Evolutionary conservation across 1,140 invertebrate species (phyloP).

Genomic region (Trachymyrmex cornetzi): DNA sequence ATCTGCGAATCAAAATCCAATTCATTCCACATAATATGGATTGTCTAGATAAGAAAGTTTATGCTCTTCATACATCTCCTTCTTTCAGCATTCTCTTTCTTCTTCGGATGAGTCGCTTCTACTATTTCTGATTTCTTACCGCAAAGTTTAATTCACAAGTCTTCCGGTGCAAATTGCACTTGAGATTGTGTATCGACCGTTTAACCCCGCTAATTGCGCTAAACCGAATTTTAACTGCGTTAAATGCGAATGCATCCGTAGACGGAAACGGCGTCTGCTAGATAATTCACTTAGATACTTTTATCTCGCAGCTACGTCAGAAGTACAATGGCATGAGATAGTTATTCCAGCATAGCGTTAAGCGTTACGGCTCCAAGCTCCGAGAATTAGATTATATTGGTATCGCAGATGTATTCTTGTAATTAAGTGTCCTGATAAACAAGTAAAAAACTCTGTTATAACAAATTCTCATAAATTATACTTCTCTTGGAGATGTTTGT

Average conservation of each 20-base stretch:
- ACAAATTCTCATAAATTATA: slow-evolving; percentile 7
- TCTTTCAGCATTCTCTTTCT: slow-evolving; percentile 7
- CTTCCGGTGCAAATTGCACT: slow-evolving; percentile 55
- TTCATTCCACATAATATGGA: not conserved
- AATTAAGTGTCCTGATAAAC: not conserved
- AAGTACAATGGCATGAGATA: slow-evolving; percentile 45
- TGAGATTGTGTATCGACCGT: slow-evolving; percentile 61
- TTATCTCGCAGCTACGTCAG: slow-evolving; percentile 38
- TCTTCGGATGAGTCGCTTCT: not conserved
- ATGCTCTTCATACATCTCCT: not conserved
- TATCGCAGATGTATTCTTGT: not conserved
- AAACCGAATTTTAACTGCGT: slow-evolving; percentile 58
- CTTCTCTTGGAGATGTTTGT: not conserved
- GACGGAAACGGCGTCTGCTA: slow-evolving; percentile 32
- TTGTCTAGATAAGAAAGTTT: slow-evolving; percentile 1
- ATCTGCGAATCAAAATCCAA: not conserved
- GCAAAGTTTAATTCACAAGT: slow-evolving; percentile 33
- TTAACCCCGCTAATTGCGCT: slow-evolving; percentile 70
- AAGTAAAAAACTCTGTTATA: not conserved
- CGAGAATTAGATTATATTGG: slow-evolving; percentile 29
- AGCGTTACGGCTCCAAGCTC: not conserved
- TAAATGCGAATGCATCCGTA: slow-evolving; percentile 46
- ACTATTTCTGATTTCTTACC: slow-evolving; percentile 18
- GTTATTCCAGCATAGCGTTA: slow-evolving; percentile 19
- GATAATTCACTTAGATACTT: slow-evolving; percentile 60